Percentiles rank a stretch among this genome's conserved stretches.
phyloP scores from a whole-genome alignment of 2,888 invertebrate genomes.

The Megastigmus dorsalis region DNA sequence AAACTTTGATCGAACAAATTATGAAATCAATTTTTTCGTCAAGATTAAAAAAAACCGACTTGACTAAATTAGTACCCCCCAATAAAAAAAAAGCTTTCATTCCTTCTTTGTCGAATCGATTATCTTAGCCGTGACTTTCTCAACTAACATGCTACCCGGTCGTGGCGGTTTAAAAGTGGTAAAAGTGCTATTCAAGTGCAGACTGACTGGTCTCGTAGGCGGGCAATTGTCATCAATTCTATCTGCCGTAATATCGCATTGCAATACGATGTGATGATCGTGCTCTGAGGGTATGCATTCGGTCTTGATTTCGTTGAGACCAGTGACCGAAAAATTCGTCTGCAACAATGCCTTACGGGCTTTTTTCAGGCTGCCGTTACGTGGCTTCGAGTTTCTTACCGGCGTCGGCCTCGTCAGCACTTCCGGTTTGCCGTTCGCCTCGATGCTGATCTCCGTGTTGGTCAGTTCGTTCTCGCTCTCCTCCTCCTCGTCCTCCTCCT shows the following conservation, averaged over 20 bases:
- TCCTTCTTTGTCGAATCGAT: constrained; percentile 58
- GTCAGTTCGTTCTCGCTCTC: constrained; percentile 59
- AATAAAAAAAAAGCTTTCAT: neutral
- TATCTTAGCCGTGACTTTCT: constrained; percentile 64
- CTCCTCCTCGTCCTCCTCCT: constrained; percentile 64
- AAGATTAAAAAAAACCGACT: neutral
- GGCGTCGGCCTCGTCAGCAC: constrained; percentile 62
- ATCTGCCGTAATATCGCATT: constrained; percentile 22
- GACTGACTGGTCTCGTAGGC: constrained; percentile 63
- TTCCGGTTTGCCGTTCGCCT: constrained; percentile 53
- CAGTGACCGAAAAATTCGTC: constrained; percentile 69
- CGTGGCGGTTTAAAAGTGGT: constrained; percentile 58
- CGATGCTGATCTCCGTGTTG: constrained; percentile 39
- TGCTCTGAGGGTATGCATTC: constrained; percentile 54
- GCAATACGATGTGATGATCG: constrained; percentile 13
- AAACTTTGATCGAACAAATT: no score
- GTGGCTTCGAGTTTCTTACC: constrained; percentile 60
- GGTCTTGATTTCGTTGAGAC: constrained; percentile 67
- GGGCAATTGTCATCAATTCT: constrained; percentile 20
- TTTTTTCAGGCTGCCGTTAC: constrained; percentile 3
- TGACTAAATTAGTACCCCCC: no score
- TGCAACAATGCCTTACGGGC: constrained; percentile 58
- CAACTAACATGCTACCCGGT: constrained; percentile 62
- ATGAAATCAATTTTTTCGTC: neutral
- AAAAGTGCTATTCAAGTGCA: constrained; percentile 61